Conservation (phyloP, 2,797 vertebrate species). For the Brotula barbata region DNA sequence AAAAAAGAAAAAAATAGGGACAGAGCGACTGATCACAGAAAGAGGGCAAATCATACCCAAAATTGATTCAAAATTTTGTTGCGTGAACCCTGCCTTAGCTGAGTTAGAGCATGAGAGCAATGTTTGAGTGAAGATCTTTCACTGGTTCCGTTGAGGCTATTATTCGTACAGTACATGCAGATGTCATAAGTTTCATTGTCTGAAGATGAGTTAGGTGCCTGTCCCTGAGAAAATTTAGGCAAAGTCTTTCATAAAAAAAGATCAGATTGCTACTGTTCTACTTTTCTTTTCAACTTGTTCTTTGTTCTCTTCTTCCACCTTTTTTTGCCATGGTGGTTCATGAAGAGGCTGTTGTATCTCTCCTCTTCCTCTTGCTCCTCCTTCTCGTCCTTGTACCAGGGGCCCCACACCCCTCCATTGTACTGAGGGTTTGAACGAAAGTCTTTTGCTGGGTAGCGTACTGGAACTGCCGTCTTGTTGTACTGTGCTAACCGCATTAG, state of each 20-base stretch:
- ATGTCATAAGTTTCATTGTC: slow-evolving; percentile 41
- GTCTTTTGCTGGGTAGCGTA: slow-evolving; percentile 93
- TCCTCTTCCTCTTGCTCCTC: slow-evolving; percentile 78
- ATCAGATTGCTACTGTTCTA: slow-evolving; percentile 36
- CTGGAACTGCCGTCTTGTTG: slow-evolving; percentile 90
- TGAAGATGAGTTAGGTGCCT: slow-evolving; percentile 46
- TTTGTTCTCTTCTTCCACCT: slow-evolving; percentile 71
- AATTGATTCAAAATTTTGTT: too few species aligned
- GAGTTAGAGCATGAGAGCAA: slow-evolving; percentile 65
- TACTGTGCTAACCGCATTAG: slow-evolving; percentile 87
- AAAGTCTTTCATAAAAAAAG: slow-evolving; percentile 51
- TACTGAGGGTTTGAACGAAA: slow-evolving; percentile 93
- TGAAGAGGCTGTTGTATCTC: slow-evolving; percentile 66
- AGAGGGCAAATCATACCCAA: too few species aligned
- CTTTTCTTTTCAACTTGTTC: slow-evolving; percentile 70
- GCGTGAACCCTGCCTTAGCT: slow-evolving; percentile 15
- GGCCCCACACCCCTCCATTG: slow-evolving; percentile 95
- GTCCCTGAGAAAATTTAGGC: slow-evolving; percentile 76
- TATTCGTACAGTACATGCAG: slow-evolving; percentile 47
- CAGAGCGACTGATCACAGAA: too few species aligned
- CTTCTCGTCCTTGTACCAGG: slow-evolving; percentile 90
- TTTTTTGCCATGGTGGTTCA: slow-evolving; percentile 76
- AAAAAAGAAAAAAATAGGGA: too few species aligned
- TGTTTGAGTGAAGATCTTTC: slow-evolving; percentile 63
- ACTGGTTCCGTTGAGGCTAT: slow-evolving; percentile 33